Conservation (phyloP, 2,888 invertebrate genomes). For the Synergus japonicus region DNA sequence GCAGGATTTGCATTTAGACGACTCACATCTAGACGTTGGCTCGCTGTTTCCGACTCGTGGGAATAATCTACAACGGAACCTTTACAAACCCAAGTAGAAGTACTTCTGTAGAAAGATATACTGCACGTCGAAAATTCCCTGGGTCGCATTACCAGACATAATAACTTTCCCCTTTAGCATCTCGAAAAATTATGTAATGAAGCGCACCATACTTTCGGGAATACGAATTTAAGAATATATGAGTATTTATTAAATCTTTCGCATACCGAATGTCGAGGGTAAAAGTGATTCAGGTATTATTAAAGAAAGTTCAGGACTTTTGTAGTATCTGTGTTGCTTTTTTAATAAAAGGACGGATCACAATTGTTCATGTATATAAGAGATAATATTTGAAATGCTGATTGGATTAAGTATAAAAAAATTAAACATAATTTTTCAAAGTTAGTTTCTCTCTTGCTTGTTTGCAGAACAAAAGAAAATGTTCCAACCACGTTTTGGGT, state of each 20-base stretch:
- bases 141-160: constrained; percentile 37
- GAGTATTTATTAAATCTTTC: constrained; percentile 3
- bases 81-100: constrained; percentile 38
- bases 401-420: neutral
- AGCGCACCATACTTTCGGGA: constrained; percentile 21
- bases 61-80: constrained; percentile 41
- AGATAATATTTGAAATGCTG: neutral
- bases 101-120: constrained; percentile 39
- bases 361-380: neutral
- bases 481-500: constrained; percentile 25
- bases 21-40: constrained; percentile 41
- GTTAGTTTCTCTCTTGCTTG: neutral
- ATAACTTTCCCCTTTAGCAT: constrained; percentile 22
- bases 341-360: too few species aligned
- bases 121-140: constrained; percentile 30
- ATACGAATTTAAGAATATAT: neutral
- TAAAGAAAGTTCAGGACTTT: neutral
- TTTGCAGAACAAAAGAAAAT: constrained; percentile 14
- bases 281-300: constrained; percentile 14
- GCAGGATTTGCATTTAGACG: constrained; percentile 42
- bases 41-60: constrained; percentile 38
- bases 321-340: neutral
- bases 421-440: constrained; percentile 16
- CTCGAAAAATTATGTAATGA: constrained; percentile 34
- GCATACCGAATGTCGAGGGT: neutral